Percentiles rank a stretch among this genome's conserved stretches.
These are phyloP conservation scores for Drosophila mettleri DNA, from an alignment of 2,888 invertebrate species.

Conservation along the genomic window DNA sequence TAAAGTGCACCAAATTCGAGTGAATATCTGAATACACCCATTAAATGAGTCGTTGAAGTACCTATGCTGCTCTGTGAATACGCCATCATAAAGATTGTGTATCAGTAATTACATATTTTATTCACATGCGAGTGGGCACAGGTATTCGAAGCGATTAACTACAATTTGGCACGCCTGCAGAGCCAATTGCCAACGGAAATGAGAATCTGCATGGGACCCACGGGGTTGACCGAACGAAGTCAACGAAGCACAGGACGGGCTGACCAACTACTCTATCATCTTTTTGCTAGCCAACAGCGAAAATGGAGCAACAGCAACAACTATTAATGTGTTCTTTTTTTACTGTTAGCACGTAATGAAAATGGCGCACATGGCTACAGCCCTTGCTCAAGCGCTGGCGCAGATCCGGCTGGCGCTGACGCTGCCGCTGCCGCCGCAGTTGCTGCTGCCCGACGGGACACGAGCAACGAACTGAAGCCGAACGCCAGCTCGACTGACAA, in stretches of 20 bases:
- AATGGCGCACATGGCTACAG: constrained; percentile 72
- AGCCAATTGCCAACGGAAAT: constrained; percentile 54
- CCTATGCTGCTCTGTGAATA: constrained; percentile 14
- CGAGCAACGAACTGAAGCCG: constrained; percentile 74
- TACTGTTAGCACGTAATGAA: constrained; percentile 72
- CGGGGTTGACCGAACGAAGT: neutral
- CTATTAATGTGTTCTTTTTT: constrained; percentile 49
- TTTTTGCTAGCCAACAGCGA: constrained; percentile 27
- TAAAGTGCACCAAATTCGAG: neutral
- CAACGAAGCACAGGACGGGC: constrained; percentile 39
- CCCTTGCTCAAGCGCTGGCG: constrained; percentile 20
- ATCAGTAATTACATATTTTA: constrained; percentile 41
- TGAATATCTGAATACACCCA: neutral
- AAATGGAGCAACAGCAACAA: constrained; percentile 54
- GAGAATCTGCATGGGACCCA: constrained; percentile 37
- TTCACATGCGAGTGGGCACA: constrained; percentile 27
- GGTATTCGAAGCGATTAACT: constrained; percentile 53
- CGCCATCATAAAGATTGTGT: constrained; percentile 15
- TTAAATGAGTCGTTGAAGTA: constrained; percentile 17
- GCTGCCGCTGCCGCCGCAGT: too few relatives aligned
- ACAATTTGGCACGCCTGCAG: constrained; percentile 27
- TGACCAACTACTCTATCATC: constrained; percentile 47
- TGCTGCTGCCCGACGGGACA: constrained; percentile 48
- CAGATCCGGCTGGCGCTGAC: constrained; percentile 16
- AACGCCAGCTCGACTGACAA: constrained; percentile 73